Evolutionary conservation across 2,888 invertebrate genomes (phyloP), one percentile per base, ranked within the genome.

Genomic region (Anarsia innoxiella): DNA sequence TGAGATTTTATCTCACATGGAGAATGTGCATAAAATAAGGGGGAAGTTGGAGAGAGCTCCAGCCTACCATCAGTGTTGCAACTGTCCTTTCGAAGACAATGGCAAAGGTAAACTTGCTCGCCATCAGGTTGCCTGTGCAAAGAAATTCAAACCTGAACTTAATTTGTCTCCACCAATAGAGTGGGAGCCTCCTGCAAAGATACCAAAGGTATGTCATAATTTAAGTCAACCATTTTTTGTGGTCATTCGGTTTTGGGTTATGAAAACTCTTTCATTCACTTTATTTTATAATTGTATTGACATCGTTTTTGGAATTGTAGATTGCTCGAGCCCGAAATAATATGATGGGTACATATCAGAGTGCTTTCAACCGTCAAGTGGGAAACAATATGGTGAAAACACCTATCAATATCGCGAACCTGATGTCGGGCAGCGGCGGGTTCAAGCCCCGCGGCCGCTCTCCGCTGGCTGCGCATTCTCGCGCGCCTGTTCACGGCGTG

Each of bases 151-250:
- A 66, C 92, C 95, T 0, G 95, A 95, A 48, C 80, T 89, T 30
- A 97, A 97, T 77, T 85, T 94, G 53, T 91, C 93, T 49, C 96
- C 96, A 3, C 94, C 96, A 0, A 78, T 90, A 1, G 96, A 96
- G 62, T 96, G 95, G 94, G 96, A 96, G 62, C 95, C 95, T 1
- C 96, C 96, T 1, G 96, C 96, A 2, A 96, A 96, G 76, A 95
- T 96, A 76, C 94, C 95, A 44, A 89, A 93, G 79, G 87, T 92
- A 57, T 37, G 4, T 19, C 8, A 5, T 19, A 19, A 19, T 19
- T 19, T 19, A 19, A 19, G 3, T 3, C 5, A 28, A 64, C 71
- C 8, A 35, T 14, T 28, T 19, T n/a, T n/a, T n/a, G n/a, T n/a
- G n/a, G n/a, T n/a, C n/a, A n/a, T n/a, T n/a, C n/a, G n/a, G n/a